These are phyloP conservation scores for Thelaira solivaga DNA, from an alignment of 2,888 invertebrate genomes.

Conservation along the genomic window DNA sequence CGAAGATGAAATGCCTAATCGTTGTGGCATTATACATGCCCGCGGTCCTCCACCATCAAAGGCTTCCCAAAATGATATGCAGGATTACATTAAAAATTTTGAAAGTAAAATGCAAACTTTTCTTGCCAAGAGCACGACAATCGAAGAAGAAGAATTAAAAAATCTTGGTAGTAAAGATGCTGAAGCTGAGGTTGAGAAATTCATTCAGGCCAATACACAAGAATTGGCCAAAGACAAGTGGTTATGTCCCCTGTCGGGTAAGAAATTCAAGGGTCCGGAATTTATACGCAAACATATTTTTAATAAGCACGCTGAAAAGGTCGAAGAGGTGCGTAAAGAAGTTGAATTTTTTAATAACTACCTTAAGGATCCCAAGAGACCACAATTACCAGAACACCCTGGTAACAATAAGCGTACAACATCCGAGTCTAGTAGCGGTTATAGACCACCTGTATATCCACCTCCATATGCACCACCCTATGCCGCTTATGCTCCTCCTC, in stretches of 20 bases:
- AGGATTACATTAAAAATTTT: conserved; percentile 87
- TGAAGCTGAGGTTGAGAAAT: conserved; percentile 86
- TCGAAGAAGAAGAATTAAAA: conserved; percentile 87
- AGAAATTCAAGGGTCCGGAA: conserved; percentile 99
- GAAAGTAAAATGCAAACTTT: conserved; percentile 95
- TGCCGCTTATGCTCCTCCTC: conserved; percentile 78
- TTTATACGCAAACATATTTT: conserved; percentile 99
- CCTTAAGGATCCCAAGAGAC: conserved; percentile 93
- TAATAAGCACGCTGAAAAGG: conserved; percentile 97
- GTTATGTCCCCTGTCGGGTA: conserved; percentile 98
- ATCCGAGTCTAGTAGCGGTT: conserved; percentile 71
- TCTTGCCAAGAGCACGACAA: conserved; percentile 85
- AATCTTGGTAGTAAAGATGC: conserved; percentile 90
- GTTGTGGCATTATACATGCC: conserved; percentile 98
- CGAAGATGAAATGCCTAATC: conserved; percentile 99
- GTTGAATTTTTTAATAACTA: conserved; percentile 99
- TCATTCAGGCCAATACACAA: conserved; percentile 96
- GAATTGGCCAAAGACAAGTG: conserved; percentile 98
- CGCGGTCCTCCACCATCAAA: conserved; percentile 91
- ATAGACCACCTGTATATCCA: conserved; percentile 73
- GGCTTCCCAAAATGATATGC: conserved; percentile 80
- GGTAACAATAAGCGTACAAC: conserved; percentile 75
- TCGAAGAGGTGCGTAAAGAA: conserved; percentile 97
- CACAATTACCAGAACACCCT: conserved; percentile 92
- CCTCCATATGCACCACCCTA: conserved; percentile 78